A percentile compares a stretch with the other conserved stretches of the same genome.
These are phyloP conservation scores for Bagarius yarrelli DNA, from an alignment of 2,113 vertebrate genomes.

Conservation along the genomic window DNA sequence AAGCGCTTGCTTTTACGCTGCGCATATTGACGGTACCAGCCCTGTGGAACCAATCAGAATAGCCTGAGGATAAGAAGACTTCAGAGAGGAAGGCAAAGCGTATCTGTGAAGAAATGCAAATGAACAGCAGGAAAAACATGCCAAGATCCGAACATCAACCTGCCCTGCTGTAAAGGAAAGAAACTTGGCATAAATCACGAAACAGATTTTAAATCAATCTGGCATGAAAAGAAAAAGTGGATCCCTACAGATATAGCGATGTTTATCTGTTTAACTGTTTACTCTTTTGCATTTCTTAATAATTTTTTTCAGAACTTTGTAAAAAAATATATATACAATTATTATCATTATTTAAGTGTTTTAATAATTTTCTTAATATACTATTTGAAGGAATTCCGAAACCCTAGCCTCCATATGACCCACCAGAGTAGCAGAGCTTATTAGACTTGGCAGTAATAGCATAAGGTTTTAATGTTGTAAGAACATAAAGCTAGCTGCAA, in stretches of 20 bases:
- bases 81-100: conserved; percentile 13
- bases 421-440: background rate
- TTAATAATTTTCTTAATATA: background rate
- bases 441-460: background rate
- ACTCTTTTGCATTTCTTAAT: background rate
- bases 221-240: background rate
- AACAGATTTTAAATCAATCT: conserved; percentile 15
- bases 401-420: background rate
- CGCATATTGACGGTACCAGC: conserved; percentile 2
- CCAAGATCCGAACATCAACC: conserved; percentile 14
- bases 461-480: too few species aligned
- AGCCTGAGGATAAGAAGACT: conserved; percentile 1
- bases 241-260: conserved; percentile 17
- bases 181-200: conserved; percentile 18
- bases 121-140: conserved; percentile 5
- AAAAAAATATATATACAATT: background rate
- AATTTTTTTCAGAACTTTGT: background rate
- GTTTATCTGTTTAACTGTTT: background rate
- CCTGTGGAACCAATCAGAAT: conserved; percentile 23
- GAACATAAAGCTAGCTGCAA: background rate
- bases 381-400: background rate
- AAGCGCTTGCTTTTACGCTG: background rate
- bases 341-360: too few species aligned
- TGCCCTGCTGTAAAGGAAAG: background rate
- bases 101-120: conserved; percentile 29